A percentile compares a stretch with the other conserved stretches of the same genome.
Evolutionary conservation across 2,797 vertebrate species (phyloP).

Genomic region (Nyctalus aviator): DNA sequence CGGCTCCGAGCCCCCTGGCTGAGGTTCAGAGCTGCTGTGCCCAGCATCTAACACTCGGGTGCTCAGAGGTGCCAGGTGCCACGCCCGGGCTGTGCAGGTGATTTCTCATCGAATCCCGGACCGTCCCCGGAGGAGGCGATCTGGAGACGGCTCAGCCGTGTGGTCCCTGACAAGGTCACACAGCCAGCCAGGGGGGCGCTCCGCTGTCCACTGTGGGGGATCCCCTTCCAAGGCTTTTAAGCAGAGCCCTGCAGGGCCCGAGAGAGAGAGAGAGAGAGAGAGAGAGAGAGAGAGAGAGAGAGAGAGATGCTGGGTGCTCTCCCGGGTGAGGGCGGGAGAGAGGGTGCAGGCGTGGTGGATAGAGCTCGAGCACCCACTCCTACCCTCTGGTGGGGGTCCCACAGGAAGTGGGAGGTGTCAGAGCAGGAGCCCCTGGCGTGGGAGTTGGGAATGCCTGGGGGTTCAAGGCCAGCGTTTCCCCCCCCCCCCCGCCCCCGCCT

Average conservation of each 20-base stretch:
- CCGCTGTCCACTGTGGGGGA: background rate
- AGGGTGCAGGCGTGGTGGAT: background rate
- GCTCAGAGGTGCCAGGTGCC: background rate
- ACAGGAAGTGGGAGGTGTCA: background rate
- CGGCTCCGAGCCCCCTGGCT: accelerated
- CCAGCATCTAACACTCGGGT: background rate
- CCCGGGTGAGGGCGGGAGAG: background rate
- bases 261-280: no score
- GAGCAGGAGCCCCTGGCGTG: background rate
- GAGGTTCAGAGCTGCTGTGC: background rate
- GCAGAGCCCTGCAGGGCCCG: background rate
- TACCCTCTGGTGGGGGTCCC: background rate
- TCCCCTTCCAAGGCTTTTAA: background rate
- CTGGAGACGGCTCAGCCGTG: background rate
- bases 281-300: no score
- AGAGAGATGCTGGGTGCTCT: background rate
- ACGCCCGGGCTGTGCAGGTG: background rate
- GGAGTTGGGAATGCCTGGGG: background rate
- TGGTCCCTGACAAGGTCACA: background rate
- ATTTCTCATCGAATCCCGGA: background rate
- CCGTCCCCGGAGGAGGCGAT: background rate
- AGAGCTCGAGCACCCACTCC: background rate
- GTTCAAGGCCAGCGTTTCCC: no score
- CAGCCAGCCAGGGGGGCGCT: background rate
- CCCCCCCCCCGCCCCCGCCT: no score